Conservation (phyloP, 37 sponge, comb jelly and placozoan genomes). For the Ianthella basta region DNA sequence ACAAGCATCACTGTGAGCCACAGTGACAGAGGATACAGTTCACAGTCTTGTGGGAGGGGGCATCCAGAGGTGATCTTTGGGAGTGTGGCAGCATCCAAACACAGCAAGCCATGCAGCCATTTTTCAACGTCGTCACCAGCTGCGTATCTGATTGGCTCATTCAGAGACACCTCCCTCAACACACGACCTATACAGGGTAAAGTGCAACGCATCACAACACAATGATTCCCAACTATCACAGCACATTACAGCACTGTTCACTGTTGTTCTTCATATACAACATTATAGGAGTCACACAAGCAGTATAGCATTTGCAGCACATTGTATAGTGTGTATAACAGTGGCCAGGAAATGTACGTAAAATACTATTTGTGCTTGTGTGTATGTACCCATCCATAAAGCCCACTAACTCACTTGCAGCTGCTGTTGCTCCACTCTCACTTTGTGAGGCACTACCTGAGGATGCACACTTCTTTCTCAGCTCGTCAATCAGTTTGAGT, state of each 20-base stretch:
- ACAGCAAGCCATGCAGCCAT: constrained; percentile 94
- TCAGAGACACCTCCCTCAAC: constrained; percentile 75
- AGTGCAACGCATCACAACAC: neutral
- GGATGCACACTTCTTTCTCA: constrained; percentile 65
- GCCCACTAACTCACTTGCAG: no score
- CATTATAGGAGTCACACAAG: no score
- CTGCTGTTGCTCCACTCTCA: no score
- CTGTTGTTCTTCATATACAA: no score
- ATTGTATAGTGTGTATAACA: no score
- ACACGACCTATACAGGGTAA: constrained; percentile 56
- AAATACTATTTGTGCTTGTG: no score
- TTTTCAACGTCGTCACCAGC: constrained; percentile 82
- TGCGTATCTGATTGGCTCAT: constrained; percentile 92
- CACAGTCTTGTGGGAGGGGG: constrained; percentile 86
- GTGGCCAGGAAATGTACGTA: no score
- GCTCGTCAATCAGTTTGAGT: constrained; percentile 85
- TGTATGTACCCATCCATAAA: no score
- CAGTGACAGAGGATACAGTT: constrained; percentile 73
- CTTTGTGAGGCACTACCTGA: neutral
- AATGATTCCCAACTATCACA: neutral
- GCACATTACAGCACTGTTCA: no score
- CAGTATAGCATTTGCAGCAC: no score
- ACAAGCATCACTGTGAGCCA: no score
- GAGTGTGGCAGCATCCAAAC: constrained; percentile 74
- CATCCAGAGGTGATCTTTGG: constrained; percentile 68